phyloP scores from a whole-genome alignment of 2,888 invertebrate genomes.

The Actias luna region DNA sequence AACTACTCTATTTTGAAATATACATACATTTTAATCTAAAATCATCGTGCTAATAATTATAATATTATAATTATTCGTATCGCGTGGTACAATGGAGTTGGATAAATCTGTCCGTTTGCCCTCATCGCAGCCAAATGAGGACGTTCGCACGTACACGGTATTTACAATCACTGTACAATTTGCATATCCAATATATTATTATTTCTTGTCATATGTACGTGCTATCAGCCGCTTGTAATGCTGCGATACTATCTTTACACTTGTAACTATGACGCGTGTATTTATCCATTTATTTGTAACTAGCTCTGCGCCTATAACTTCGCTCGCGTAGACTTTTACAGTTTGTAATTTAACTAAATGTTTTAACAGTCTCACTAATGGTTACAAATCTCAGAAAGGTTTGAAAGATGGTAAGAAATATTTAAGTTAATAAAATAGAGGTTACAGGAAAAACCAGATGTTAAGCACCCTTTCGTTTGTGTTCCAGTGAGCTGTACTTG shows the following conservation, averaged over 20 bases:
- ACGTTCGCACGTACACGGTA: conserved; percentile 50
- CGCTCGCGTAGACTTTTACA: too few relatives aligned
- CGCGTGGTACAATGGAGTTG: background rate
- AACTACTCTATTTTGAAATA: too few relatives aligned
- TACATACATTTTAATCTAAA: too few relatives aligned
- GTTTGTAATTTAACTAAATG: too few relatives aligned
- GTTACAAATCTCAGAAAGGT: too few relatives aligned
- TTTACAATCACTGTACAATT: conserved; percentile 43
- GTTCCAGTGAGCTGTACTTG: too few relatives aligned
- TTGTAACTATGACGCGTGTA: background rate
- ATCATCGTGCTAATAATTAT: background rate
- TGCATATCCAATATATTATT: conserved; percentile 60
- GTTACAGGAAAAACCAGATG: too few relatives aligned
- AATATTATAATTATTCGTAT: background rate
- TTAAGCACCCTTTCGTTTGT: too few relatives aligned
- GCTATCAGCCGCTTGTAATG: conserved; percentile 17
- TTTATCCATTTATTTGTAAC: background rate
- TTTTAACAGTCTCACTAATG: too few relatives aligned
- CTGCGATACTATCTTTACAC: background rate
- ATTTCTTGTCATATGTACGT: conserved; percentile 50
- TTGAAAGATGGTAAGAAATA: too few relatives aligned
- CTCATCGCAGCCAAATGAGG: conserved; percentile 48
- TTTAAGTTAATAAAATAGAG: too few relatives aligned
- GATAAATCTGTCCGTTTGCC: conserved; percentile 27
- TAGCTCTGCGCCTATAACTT: too few relatives aligned